Conservation (phyloP, 2,888 invertebrate species). For the Rhamnusium bicolor region DNA sequence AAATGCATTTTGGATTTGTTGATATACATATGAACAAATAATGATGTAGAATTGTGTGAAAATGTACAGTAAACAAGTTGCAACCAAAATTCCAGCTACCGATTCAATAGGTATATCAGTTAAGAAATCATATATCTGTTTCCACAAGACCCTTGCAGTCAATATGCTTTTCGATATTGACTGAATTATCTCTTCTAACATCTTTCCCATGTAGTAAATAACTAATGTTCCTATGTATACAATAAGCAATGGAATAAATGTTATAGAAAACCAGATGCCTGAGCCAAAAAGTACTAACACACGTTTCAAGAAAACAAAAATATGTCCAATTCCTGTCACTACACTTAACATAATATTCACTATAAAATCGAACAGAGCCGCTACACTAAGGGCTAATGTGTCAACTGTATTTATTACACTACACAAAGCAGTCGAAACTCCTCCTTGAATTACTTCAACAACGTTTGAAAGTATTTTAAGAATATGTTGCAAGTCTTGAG, state of each 20-base stretch:
- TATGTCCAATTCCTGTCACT: background rate
- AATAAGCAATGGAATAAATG: conserved; percentile 58
- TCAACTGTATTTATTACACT: background rate
- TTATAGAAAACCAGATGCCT: conserved; percentile 63
- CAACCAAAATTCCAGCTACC: conserved; percentile 57
- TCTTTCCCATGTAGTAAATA: conserved; percentile 3
- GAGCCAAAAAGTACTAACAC: conserved; percentile 60
- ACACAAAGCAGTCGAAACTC: background rate
- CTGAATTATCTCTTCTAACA: conserved; percentile 39
- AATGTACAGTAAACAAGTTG: conserved; percentile 58
- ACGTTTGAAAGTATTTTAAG: background rate
- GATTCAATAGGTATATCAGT: conserved; percentile 65
- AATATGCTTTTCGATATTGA: conserved; percentile 35
- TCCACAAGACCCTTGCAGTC: conserved; percentile 32
- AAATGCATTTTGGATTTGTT: conserved; percentile 30
- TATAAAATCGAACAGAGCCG: conserved; percentile 1
- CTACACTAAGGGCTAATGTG: background rate
- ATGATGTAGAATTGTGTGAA: conserved; percentile 59
- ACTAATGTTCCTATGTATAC: conserved; percentile 32
- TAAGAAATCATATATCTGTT: conserved; percentile 53
- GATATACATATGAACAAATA: conserved; percentile 46
- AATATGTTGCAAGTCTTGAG: background rate
- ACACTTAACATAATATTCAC: conserved; percentile 6
- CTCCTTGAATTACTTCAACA: background rate
- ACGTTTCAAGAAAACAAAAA: conserved; percentile 55